Conservation (phyloP, 2,888 invertebrate species). For the Scelioninae gen. 1 region DNA sequence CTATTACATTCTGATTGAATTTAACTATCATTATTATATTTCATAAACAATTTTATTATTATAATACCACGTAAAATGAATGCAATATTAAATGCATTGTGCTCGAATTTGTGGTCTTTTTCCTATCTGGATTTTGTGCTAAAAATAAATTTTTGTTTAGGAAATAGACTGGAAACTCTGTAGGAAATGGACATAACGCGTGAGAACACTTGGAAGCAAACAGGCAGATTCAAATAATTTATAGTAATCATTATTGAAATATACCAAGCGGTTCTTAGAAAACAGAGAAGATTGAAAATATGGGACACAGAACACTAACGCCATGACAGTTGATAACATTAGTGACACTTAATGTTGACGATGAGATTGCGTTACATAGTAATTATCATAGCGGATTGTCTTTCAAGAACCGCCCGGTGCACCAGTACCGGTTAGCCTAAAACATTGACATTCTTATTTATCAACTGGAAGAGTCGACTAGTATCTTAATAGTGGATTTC, state of each 20-base stretch:
- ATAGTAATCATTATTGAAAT: not conserved
- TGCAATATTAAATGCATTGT: constrained; percentile 9
- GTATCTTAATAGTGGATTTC: constrained; percentile 27
- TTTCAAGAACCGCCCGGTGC: constrained; percentile 58
- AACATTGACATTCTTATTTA: constrained; percentile 48
- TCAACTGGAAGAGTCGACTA: constrained; percentile 53
- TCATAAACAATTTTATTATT: not conserved
- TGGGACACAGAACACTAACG: constrained; percentile 7
- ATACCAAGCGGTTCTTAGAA: constrained; percentile 36
- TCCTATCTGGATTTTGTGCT: constrained; percentile 7
- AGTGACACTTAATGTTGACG: constrained; percentile 60
- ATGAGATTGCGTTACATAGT: constrained; percentile 34
- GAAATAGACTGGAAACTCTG: too few relatives aligned
- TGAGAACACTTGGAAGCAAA: too few relatives aligned
- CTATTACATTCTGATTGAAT: too few relatives aligned
- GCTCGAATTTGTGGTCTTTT: constrained; percentile 6
- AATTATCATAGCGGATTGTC: constrained; percentile 52
- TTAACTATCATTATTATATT: too few relatives aligned
- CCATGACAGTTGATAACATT: constrained; percentile 8
- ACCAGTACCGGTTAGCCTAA: constrained; percentile 44
- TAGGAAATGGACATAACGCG: too few relatives aligned
- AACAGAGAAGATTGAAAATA: constrained; percentile 12
- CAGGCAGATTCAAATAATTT: too few relatives aligned
- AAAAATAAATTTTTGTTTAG: not conserved
- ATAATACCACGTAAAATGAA: too few relatives aligned